Evolutionary conservation across 2,113 vertebrate genomes (phyloP).

Genomic region (Hippocampus guttulatus): DNA sequence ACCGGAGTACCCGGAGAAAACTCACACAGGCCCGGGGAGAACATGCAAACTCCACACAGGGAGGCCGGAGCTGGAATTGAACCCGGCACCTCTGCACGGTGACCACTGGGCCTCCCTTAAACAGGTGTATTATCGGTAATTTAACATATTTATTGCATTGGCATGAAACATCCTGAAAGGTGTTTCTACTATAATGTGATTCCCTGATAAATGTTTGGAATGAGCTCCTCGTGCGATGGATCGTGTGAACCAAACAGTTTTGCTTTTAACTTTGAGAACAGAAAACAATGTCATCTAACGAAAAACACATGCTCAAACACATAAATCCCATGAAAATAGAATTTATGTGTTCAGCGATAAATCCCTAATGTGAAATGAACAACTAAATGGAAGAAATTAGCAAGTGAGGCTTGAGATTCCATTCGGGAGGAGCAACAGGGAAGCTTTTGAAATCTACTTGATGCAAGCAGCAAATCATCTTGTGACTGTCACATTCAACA

Average conservation of each 20-base stretch:
- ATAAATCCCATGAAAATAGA: background rate
- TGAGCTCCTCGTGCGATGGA: background rate
- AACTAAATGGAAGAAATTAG: too few relatives aligned
- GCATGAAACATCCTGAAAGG: background rate
- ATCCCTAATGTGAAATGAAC: too few relatives aligned
- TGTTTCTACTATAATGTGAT: background rate
- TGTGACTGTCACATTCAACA: conserved; percentile 1
- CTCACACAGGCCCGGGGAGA: too few relatives aligned
- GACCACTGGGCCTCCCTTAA: too few relatives aligned
- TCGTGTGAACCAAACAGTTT: background rate
- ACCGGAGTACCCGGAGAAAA: too few relatives aligned
- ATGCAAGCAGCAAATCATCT: background rate
- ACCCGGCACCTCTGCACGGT: too few relatives aligned
- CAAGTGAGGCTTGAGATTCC: background rate
- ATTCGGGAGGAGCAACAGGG: background rate
- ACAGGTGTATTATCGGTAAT: too few relatives aligned
- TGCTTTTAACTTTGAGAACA: background rate
- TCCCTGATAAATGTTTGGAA: background rate
- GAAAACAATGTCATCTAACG: background rate
- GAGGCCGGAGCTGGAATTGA: too few relatives aligned
- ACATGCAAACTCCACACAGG: too few relatives aligned
- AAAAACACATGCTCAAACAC: background rate
- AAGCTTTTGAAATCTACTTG: background rate
- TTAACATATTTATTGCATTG: background rate
- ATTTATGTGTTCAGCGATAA: too few relatives aligned